phyloP scores from a whole-genome alignment of 1,140 invertebrate species.

The Eubasilissa regina region DNA sequence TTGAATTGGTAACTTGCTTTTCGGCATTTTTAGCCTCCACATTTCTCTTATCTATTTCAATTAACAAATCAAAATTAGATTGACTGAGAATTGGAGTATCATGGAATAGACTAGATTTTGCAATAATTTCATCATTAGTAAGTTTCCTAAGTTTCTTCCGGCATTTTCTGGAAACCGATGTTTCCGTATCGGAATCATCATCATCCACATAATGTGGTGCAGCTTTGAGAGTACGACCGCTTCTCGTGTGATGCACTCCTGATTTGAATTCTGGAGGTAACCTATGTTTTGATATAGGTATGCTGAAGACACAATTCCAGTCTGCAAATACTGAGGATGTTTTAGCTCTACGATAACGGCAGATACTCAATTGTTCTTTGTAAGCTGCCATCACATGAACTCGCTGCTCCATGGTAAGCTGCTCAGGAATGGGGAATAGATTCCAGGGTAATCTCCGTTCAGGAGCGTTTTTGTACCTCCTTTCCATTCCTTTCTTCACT shows the following conservation, averaged over 20 bases:
- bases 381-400: slow-evolving; percentile 47
- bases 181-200: slow-evolving; percentile 42
- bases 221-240: slow-evolving; percentile 48
- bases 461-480: slow-evolving; percentile 66
- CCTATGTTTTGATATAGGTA: slow-evolving; percentile 47
- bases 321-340: slow-evolving; percentile 48
- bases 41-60: slow-evolving; percentile 1
- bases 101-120: slow-evolving; percentile 46
- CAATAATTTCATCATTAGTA: slow-evolving; percentile 48
- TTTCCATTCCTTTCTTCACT: slow-evolving; percentile 63
- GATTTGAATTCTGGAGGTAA: slow-evolving; percentile 31
- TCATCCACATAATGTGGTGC: slow-evolving; percentile 54
- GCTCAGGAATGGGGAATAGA: slow-evolving; percentile 63
- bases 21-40: slow-evolving; percentile 1
- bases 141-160: slow-evolving; percentile 51
- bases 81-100: slow-evolving; percentile 32
- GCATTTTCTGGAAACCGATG: slow-evolving; percentile 20
- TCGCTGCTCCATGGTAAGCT: slow-evolving; percentile 52
- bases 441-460: slow-evolving; percentile 71
- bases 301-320: slow-evolving; percentile 48
- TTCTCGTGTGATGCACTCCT: slow-evolving; percentile 49
- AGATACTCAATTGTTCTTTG: slow-evolving; percentile 53
- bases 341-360: slow-evolving; percentile 51
- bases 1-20: slow-evolving; percentile 11
- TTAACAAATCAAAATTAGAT: background rate